Evolutionary conservation across 2,888 invertebrate genomes (phyloP), one percentile per base, ranked within the genome.

Genomic region (Dasypolia templi): DNA sequence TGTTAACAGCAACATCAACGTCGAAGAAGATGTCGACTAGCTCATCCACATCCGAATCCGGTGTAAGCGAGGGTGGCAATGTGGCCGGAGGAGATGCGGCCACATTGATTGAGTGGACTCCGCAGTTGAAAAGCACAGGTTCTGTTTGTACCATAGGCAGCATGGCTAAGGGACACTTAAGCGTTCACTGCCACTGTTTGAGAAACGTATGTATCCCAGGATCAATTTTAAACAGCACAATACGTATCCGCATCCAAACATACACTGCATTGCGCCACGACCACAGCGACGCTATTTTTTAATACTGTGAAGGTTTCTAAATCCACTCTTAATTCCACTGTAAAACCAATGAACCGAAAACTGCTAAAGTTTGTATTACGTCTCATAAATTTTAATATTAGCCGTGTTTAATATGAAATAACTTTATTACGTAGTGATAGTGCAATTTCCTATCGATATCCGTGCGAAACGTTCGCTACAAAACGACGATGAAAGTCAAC

Each of bases 401-500:
- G 81, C 83, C 87, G 86, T 87, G 85, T 91, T 89, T 88, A 93
- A 91, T 91, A 89, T 92, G 91, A 92, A 92, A 90, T 90, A 92
- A 92, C 90, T 94, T 93, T 94, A 95, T 95, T 95, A 95, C 95
- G 95, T 95, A 94, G 95, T 94, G 94, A 94, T 93, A 94, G 91
- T 94, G 95, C 94, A 94, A 94, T 95, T 94, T 94, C 91, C 93
- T 95, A 94, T 95, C 93, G 92, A 94, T 94, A 94, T 92, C 93
- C 93, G 94, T 93, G 95, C 95, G 94, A 96, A 96, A 95, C 96
- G 96, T 96, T 96, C 95, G 93, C 95, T 93, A 94, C 95, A 94
- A 95, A 95, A 95, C 95, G 94, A 94, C 94, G 96, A 95, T 95
- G 95, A 96, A 96, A 96, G 96, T 96, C 96, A 96, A 96, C 96